Conservation (phyloP, 1,140 invertebrate genomes). For the Saccostrea cuccullata region DNA sequence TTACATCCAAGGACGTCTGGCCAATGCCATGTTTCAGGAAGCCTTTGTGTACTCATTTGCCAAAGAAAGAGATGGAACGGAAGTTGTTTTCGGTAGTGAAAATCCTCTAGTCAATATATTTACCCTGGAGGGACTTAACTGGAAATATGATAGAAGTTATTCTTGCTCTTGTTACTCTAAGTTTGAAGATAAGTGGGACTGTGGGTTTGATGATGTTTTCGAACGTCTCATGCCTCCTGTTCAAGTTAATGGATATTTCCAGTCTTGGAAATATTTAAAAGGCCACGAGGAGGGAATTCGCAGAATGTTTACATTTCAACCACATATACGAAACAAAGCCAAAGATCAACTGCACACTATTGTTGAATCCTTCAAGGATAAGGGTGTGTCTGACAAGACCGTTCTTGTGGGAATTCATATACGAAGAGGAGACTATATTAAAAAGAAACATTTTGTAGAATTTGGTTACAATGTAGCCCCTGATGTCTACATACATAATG, state of each 20-base stretch:
- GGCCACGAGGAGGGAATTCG: constrained; percentile 45
- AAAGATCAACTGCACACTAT: constrained; percentile 3
- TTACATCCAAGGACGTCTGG: constrained; percentile 38
- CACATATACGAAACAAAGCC: constrained; percentile 21
- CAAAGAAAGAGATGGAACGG: constrained; percentile 12
- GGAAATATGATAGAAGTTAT: constrained; percentile 17
- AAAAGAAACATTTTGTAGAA: neutral
- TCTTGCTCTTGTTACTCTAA: constrained; percentile 35
- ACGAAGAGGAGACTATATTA: constrained; percentile 58
- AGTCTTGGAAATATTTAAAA: constrained; percentile 58
- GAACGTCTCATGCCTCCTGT: constrained; percentile 16
- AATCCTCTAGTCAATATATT: constrained; percentile 31
- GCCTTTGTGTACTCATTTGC: constrained; percentile 47
- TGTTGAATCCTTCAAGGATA: neutral
- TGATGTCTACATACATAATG: constrained; percentile 56
- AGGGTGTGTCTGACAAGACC: neutral
- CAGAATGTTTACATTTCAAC: constrained; percentile 46
- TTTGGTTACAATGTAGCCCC: constrained; percentile 60
- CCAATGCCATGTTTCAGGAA: constrained; percentile 54
- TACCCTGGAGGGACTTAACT: neutral
- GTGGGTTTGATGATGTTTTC: constrained; percentile 47
- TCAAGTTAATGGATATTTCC: constrained; percentile 48
- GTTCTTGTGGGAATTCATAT: constrained; percentile 64
- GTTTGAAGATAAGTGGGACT: constrained; percentile 39
- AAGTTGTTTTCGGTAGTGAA: constrained; percentile 27